Percentiles rank a stretch among this genome's conserved stretches.
Conservation (phyloP, 2,113 vertebrate species). For the Rostratula benghalensis region DNA sequence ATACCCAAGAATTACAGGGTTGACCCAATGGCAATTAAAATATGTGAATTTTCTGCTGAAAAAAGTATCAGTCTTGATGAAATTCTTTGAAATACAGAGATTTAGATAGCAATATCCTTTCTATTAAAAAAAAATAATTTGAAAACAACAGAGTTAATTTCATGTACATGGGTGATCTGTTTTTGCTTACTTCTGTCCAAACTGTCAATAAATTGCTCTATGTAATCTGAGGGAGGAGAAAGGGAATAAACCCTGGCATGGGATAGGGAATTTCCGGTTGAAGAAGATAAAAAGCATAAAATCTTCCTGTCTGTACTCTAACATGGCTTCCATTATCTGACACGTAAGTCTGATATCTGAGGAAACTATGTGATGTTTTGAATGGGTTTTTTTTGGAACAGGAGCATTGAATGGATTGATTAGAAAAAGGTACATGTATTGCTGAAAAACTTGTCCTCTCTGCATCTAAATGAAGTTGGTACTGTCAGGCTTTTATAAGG, state of each 20-base stretch:
- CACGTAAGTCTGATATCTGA: neutral
- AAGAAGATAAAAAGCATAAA: neutral
- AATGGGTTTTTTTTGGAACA: neutral
- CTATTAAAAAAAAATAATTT: neutral
- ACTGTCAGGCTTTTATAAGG: neutral
- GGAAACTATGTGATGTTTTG: neutral
- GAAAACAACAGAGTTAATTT: neutral
- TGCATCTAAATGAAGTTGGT: neutral
- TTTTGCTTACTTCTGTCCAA: neutral
- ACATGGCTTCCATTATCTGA: neutral
- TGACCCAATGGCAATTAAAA: neutral
- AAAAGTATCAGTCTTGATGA: neutral
- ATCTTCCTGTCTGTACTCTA: neutral
- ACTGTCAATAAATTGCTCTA: neutral
- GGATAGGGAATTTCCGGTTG: neutral
- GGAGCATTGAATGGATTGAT: neutral
- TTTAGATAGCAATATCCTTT: neutral
- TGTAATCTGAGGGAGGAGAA: neutral
- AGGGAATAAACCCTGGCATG: neutral
- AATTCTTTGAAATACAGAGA: neutral
- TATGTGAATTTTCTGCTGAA: neutral
- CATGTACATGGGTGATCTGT: accelerated
- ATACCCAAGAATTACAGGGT: neutral
- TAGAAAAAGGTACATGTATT: constrained; percentile 12
- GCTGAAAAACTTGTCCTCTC: neutral